A percentile compares a stretch with the other conserved stretches of the same genome.
Evolutionary conservation across 2,797 vertebrate species (phyloP).

Genomic region (Nasua narica): DNA sequence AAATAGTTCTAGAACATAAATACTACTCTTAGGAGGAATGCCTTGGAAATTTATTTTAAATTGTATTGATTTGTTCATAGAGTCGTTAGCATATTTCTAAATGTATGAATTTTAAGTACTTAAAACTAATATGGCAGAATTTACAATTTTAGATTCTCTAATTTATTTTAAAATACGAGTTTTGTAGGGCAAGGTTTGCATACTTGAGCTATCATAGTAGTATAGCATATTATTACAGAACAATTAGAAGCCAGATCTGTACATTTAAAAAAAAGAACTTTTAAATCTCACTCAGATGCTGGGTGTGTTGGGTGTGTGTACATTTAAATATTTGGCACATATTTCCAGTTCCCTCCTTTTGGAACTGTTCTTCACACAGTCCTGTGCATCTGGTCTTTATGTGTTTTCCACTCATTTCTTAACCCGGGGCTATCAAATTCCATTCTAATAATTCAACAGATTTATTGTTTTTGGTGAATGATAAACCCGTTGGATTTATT

Average conservation of each 20-base stretch:
- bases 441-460: neutral
- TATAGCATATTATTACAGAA: neutral
- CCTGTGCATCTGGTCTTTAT: neutral
- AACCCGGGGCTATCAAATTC: neutral
- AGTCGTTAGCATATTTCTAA: neutral
- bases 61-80: neutral
- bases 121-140: neutral
- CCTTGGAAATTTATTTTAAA: conserved; percentile 1
- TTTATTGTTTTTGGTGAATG: neutral
- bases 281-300: neutral
- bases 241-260: conserved; percentile 1
- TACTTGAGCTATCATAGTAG: neutral
- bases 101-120: neutral
- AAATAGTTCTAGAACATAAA: neutral
- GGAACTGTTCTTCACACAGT: neutral
- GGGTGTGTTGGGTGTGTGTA: neutral
- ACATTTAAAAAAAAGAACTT: neutral
- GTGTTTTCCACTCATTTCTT: neutral
- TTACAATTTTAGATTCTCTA: neutral
- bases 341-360: neutral
- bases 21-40: neutral
- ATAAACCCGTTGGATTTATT: neutral
- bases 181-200: neutral
- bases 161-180: conserved; percentile 18
- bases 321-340: neutral